Evolutionary conservation across 2,113 vertebrate genomes (phyloP).

Genomic region (Nipponia nippon): DNA sequence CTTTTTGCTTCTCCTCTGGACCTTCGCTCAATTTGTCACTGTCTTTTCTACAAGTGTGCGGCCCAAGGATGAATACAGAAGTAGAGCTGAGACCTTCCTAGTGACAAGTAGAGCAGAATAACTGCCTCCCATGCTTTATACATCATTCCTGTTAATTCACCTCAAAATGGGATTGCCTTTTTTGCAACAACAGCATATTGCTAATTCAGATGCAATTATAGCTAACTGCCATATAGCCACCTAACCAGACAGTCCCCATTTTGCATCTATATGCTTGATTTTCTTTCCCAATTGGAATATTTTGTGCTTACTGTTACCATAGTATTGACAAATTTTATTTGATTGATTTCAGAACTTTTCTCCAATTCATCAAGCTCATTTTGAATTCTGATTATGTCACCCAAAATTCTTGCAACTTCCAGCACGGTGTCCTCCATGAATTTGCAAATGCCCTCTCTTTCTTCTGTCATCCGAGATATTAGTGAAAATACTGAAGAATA

Average conservation of each 20-base stretch:
- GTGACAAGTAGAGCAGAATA: conserved; percentile 52
- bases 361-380: neutral
- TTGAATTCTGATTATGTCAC: neutral
- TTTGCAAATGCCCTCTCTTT: neutral
- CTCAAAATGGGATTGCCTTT: conserved; percentile 1
- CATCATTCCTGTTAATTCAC: conserved; percentile 5
- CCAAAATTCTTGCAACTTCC: neutral
- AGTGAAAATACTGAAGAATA: neutral
- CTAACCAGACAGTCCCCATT: neutral
- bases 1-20: neutral
- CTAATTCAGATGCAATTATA: neutral
- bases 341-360: neutral
- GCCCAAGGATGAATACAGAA: conserved; percentile 1
- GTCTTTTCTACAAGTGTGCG: neutral
- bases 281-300: neutral
- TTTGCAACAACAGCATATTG: neutral
- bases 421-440: neutral
- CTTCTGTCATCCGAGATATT: neutral
- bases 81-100: conserved; percentile 26
- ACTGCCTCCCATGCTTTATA: conserved; percentile 16
- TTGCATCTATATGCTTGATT: neutral
- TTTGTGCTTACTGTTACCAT: neutral
- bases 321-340: neutral
- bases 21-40: neutral
- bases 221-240: neutral